phyloP scores from a whole-genome alignment of 2,113 vertebrate genomes.

The Romanogobio albipinnatus region DNA sequence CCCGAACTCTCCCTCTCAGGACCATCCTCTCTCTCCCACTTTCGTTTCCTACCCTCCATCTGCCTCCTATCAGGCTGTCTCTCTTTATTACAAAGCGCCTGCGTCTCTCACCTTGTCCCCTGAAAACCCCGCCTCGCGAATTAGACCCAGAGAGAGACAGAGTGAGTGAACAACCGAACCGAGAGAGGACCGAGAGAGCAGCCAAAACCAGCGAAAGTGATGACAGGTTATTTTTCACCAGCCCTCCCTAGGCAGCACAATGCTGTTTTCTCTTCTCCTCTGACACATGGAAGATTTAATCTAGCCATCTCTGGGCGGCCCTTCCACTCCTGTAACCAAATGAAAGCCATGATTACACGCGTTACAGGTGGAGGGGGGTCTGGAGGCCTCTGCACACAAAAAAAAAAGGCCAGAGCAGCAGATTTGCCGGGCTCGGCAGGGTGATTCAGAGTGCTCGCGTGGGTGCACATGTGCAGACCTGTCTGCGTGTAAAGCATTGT shows the following conservation, averaged over 20 bases:
- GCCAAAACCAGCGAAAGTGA: conserved; percentile 65
- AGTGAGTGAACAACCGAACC: conserved; percentile 48
- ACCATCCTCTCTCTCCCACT: conserved; percentile 3
- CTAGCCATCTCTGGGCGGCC: conserved; percentile 71
- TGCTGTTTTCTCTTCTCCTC: conserved; percentile 75
- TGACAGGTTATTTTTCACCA: conserved; percentile 84
- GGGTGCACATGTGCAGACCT: conserved; percentile 27
- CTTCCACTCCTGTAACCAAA: conserved; percentile 75
- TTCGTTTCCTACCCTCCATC: background rate
- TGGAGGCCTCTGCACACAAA: conserved; percentile 14
- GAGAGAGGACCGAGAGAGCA: conserved; percentile 44
- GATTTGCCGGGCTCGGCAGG: conserved; percentile 52
- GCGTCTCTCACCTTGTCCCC: conserved; percentile 38
- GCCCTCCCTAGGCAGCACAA: conserved; percentile 71
- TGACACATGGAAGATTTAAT: conserved; percentile 76
- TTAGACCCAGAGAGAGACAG: conserved; percentile 12
- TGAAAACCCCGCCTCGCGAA: conserved; percentile 32
- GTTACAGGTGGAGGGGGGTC: conserved; percentile 57
- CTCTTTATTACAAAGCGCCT: conserved; percentile 20
- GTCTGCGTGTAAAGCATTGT: conserved; percentile 42
- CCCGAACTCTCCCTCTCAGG: conserved; percentile 8
- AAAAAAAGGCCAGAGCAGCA: conserved; percentile 54
- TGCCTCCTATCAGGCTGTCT: conserved; percentile 10
- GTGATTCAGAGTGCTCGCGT: conserved; percentile 48
- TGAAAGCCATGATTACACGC: conserved; percentile 76